Conservation (phyloP, 2,888 invertebrate genomes). For the Synergus gifuensis region DNA sequence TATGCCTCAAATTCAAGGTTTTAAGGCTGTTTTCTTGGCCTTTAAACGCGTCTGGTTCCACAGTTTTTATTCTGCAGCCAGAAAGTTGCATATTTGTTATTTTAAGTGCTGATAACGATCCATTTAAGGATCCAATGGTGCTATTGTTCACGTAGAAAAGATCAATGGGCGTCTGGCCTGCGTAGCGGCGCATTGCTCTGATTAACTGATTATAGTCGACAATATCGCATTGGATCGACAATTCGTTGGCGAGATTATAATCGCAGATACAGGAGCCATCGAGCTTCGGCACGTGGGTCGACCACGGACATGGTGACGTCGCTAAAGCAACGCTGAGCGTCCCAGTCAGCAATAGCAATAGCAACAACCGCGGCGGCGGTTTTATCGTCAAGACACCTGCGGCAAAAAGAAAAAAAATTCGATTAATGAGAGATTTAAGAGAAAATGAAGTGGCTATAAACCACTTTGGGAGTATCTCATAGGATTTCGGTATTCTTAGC, state of each 20-base stretch:
- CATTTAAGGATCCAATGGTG: constrained; percentile 85
- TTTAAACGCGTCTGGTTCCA: constrained; percentile 87
- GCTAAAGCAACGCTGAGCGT: constrained; percentile 60
- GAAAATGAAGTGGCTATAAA: background rate
- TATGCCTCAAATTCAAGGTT: constrained; percentile 92
- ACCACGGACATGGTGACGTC: constrained; percentile 91
- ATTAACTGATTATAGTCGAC: constrained; percentile 89
- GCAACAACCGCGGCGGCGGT: constrained; percentile 59
- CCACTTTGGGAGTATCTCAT: background rate
- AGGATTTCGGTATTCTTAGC: background rate
- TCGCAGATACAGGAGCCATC: constrained; percentile 93
- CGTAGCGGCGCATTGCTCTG: constrained; percentile 85
- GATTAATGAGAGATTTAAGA: constrained; percentile 14
- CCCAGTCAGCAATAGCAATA: constrained; percentile 60
- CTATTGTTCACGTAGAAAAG: constrained; percentile 94
- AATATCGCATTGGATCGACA: constrained; percentile 94
- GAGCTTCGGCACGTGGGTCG: constrained; percentile 84
- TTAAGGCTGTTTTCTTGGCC: constrained; percentile 90
- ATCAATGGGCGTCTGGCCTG: constrained; percentile 83
- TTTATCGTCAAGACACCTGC: constrained; percentile 58
- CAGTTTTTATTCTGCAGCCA: constrained; percentile 86
- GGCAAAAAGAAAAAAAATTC: constrained; percentile 36
- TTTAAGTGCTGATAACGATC: constrained; percentile 84
- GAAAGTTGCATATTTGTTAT: constrained; percentile 92
- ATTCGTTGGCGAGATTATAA: constrained; percentile 89